Percentiles rank a stretch among this genome's conserved stretches.
These are phyloP conservation scores for Acleris holmiana DNA, from an alignment of 2,888 invertebrate genomes.

Conservation along the genomic window DNA sequence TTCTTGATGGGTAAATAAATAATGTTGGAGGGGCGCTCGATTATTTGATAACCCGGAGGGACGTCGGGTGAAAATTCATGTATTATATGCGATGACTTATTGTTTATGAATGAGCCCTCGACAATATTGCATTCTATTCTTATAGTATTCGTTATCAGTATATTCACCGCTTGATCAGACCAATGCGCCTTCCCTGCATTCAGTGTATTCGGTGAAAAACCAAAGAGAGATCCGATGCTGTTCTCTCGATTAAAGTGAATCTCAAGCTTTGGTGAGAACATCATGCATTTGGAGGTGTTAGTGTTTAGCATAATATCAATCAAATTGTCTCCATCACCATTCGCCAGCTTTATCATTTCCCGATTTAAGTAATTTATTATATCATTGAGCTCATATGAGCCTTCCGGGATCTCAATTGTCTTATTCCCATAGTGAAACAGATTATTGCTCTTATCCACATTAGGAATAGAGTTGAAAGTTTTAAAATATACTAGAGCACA, in stretches of 20 bases:
- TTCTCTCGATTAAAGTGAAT: not conserved
- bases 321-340: not conserved
- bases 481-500: constrained; percentile 33
- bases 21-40: constrained; percentile 10
- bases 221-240: constrained; percentile 10
- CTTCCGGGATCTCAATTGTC: constrained; percentile 16
- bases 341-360: not conserved
- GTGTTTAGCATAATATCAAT: not conserved
- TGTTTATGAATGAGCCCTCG: constrained; percentile 37
- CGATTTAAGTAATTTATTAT: constrained; percentile 4
- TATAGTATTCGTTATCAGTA: constrained; percentile 32
- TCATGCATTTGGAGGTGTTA: constrained; percentile 23
- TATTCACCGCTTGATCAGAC: constrained; percentile 1
- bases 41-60: constrained; percentile 30
- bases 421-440: constrained; percentile 31
- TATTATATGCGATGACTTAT: constrained; percentile 28
- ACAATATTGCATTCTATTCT: constrained; percentile 38
- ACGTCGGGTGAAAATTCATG: constrained; percentile 29
- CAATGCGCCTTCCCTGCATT: not conserved
- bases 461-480: constrained; percentile 36
- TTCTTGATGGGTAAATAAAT: constrained; percentile 11
- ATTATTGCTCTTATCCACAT: constrained; percentile 37
- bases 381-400: constrained; percentile 14
- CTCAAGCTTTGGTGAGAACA: not conserved
- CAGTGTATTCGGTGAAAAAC: not conserved